Evolutionary conservation across 2,797 vertebrate species (phyloP).

Genomic region (Odontamblyopus rebecca): DNA sequence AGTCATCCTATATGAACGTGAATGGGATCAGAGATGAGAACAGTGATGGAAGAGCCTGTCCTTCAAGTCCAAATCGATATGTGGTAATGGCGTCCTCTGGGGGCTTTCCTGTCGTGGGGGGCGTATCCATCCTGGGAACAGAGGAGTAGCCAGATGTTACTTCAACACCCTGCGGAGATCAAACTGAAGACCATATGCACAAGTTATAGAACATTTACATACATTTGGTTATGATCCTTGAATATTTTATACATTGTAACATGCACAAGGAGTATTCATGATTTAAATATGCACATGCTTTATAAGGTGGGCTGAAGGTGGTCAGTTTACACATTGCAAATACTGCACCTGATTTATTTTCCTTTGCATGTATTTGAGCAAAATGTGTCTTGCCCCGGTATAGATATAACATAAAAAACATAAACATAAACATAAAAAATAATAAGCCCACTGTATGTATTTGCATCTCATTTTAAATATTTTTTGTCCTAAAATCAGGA

Average conservation of each 20-base stretch:
- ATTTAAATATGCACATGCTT: too few relatives aligned
- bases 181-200: slow-evolving; percentile 6
- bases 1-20: slow-evolving; percentile 14
- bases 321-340: too few relatives aligned
- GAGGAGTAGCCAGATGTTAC: slow-evolving; percentile 27
- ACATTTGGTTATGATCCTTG: background rate
- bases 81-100: slow-evolving; percentile 40
- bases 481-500: too few relatives aligned
- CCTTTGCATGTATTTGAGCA: too few relatives aligned
- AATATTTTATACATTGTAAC: background rate
- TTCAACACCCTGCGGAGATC: background rate
- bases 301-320: too few relatives aligned
- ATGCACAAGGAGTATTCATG: too few relatives aligned
- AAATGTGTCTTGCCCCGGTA: too few relatives aligned
- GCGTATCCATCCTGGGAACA: slow-evolving; percentile 23
- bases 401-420: too few relatives aligned
- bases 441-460: too few relatives aligned
- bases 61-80: slow-evolving; percentile 47
- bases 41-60: slow-evolving; percentile 43
- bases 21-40: background rate
- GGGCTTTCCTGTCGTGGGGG: slow-evolving; percentile 38
- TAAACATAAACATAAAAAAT: too few relatives aligned
- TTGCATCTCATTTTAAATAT: too few relatives aligned
- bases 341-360: too few relatives aligned
- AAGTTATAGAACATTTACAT: background rate